Conservation (phyloP, 2,113 vertebrate genomes). For the Anolis carolinensis region DNA sequence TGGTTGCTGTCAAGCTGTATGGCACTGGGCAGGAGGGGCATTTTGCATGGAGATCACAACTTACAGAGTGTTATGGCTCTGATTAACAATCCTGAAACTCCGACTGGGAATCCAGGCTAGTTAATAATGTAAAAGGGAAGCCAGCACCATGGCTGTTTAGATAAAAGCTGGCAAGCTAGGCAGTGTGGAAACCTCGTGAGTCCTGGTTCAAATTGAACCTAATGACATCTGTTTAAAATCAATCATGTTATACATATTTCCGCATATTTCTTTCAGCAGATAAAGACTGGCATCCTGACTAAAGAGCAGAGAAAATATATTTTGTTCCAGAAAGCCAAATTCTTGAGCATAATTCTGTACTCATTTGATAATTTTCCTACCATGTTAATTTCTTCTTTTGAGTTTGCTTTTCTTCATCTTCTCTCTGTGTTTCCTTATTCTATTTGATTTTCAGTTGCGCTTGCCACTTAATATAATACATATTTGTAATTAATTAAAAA, state of each 20-base stretch:
- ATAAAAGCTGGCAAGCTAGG: not conserved
- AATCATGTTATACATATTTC: not conserved
- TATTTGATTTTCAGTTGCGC: not conserved
- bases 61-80: not conserved
- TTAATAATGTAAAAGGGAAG: not conserved
- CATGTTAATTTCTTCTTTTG: constrained; percentile 1
- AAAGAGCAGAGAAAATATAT: not conserved
- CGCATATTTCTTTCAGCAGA: constrained; percentile 20
- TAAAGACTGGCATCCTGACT: constrained; percentile 12
- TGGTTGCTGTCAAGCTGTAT: too few species aligned
- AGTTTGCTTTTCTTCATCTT: not conserved
- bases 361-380: not conserved
- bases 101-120: not conserved
- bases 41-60: not conserved
- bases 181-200: not conserved
- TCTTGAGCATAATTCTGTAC: not conserved
- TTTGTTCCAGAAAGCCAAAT: not conserved
- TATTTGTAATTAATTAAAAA: not conserved
- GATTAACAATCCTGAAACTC: not conserved
- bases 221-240: constrained; percentile 19
- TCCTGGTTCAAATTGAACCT: not conserved
- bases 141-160: not conserved
- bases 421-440: constrained; percentile 9
- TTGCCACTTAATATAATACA: constrained; percentile 7
- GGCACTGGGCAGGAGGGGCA: too few species aligned